These are phyloP conservation scores for Drosophila austrosaltans DNA, from an alignment of 2,888 invertebrate species.

Conservation along the genomic window DNA sequence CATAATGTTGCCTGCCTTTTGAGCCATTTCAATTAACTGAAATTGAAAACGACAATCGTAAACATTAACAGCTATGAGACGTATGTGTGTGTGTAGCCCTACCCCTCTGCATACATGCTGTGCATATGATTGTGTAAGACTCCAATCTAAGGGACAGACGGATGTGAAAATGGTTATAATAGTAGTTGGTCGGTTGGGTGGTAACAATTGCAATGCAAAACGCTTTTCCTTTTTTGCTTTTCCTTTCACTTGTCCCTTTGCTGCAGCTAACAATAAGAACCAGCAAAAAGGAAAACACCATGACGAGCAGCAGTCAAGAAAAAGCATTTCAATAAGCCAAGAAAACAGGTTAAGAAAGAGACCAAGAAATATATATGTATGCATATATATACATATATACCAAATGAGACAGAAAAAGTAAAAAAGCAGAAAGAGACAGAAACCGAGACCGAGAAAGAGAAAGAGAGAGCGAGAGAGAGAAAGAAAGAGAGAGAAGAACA, in stretches of 20 bases:
- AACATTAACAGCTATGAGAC: constrained; percentile 65
- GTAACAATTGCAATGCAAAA: constrained; percentile 65
- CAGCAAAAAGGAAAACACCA: constrained; percentile 27
- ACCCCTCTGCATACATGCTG: constrained; percentile 22
- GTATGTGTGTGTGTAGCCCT: not conserved
- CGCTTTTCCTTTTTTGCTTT: constrained; percentile 34
- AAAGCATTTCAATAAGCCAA: constrained; percentile 64
- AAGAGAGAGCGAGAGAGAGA: not conserved
- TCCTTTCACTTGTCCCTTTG: constrained; percentile 38
- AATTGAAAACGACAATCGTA: constrained; percentile 73
- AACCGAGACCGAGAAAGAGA: not conserved
- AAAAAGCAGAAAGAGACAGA: constrained; percentile 2
- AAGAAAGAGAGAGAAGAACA: constrained; percentile 15
- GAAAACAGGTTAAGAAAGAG: constrained; percentile 47
- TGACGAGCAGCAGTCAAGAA: constrained; percentile 66
- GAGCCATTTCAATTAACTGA: constrained; percentile 67
- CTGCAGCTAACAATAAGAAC: constrained; percentile 36
- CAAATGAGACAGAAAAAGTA: not conserved
- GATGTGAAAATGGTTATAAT: no score
- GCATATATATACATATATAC: not conserved
- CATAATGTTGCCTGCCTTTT: constrained; percentile 35
- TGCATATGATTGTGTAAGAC: constrained; percentile 21
- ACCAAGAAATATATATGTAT: not conserved
- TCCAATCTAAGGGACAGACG: constrained; percentile 15
- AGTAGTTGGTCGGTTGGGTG: not conserved